Evolutionary conservation across 2,113 vertebrate genomes (phyloP).

Genomic region (Mesembrinibis cayennensis): DNA sequence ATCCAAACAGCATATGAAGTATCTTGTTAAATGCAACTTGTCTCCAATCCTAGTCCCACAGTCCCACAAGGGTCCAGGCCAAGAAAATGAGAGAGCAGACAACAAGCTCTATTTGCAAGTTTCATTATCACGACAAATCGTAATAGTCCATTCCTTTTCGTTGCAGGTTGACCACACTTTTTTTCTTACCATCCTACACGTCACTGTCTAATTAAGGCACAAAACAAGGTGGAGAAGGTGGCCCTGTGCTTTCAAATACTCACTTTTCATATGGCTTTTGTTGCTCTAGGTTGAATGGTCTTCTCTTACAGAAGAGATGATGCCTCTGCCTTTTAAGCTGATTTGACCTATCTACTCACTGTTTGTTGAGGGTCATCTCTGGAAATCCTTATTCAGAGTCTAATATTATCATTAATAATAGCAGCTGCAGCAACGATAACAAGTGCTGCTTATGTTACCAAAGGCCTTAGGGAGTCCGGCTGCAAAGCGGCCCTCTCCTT

Average conservation of each 20-base stretch:
- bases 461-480: background rate
- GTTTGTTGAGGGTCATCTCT: background rate
- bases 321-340: background rate
- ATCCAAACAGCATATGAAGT: background rate
- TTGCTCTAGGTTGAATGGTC: background rate
- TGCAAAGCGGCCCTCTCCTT: background rate
- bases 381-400: background rate
- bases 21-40: background rate
- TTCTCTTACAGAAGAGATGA: background rate
- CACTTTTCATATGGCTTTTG: background rate
- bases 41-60: background rate
- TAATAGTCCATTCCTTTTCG: background rate
- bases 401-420: background rate
- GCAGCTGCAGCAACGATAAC: background rate
- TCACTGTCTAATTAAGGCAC: background rate
- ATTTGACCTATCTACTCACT: background rate
- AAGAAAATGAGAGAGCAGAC: background rate
- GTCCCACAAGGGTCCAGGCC: background rate
- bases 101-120: background rate
- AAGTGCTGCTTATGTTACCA: background rate
- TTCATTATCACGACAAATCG: background rate
- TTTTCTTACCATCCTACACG: background rate
- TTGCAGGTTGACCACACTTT: background rate
- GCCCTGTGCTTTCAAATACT: background rate
- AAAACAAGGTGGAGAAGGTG: background rate